Conservation (phyloP, 2,888 invertebrate genomes). For the Sialis fuliginosa region DNA sequence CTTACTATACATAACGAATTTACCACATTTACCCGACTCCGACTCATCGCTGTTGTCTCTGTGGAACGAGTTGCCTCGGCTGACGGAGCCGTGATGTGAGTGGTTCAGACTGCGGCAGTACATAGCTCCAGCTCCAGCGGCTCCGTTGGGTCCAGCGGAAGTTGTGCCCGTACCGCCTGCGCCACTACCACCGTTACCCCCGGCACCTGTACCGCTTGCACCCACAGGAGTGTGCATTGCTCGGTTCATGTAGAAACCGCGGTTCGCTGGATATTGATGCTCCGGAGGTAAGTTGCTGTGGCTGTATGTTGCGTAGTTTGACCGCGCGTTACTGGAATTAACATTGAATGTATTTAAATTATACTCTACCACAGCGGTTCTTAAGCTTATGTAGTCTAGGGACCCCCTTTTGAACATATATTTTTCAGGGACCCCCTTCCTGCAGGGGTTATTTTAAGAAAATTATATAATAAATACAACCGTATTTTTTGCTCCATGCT, state of each 20-base stretch:
- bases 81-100: slow-evolving; percentile 22
- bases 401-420: no score
- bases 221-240: not conserved
- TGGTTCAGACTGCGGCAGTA: slow-evolving; percentile 2
- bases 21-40: slow-evolving; percentile 20
- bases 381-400: no score
- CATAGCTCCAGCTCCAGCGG: not conserved
- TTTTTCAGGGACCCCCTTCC: no score
- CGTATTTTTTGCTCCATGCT: no score
- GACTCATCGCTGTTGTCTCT: slow-evolving; percentile 28
- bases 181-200: not conserved
- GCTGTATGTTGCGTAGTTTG: slow-evolving; percentile 2
- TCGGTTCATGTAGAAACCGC: slow-evolving; percentile 3
- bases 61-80: slow-evolving; percentile 23
- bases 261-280: slow-evolving; percentile 3
- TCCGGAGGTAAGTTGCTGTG: not conserved
- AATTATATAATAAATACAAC: no score
- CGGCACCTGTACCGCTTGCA: not conserved
- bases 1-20: no score
- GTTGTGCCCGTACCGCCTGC: not conserved
- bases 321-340: not conserved
- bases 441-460: no score
- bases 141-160: not conserved
- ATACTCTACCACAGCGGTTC: not conserved
- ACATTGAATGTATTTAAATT: not conserved